Percentiles rank a stretch among this genome's conserved stretches.
phyloP scores from a whole-genome alignment of 1,140 invertebrate genomes.

The Brachionus koreanus region DNA sequence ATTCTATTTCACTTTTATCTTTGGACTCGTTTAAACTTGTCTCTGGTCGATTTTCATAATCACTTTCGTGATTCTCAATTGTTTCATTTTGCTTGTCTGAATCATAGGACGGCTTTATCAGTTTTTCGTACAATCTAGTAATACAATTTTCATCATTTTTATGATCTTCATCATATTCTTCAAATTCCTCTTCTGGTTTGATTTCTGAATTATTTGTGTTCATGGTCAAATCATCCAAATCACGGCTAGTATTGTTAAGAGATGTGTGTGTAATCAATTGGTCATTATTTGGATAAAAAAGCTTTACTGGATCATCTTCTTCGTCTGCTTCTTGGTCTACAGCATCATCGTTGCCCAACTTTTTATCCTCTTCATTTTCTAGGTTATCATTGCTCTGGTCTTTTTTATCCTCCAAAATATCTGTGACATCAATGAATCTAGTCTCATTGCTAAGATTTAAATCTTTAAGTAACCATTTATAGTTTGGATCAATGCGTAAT shows the following conservation, averaged over 20 bases:
- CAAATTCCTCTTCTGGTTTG: background rate
- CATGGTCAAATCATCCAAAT: slow-evolving; percentile 7
- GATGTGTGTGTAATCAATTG: background rate
- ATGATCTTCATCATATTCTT: slow-evolving; percentile 11
- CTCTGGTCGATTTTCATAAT: background rate
- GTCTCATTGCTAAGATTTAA: slow-evolving; percentile 14
- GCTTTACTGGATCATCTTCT: slow-evolving; percentile 14
- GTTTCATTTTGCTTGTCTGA: background rate
- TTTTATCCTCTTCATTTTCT: background rate
- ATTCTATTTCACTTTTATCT: background rate
- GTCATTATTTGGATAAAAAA: slow-evolving; percentile 18
- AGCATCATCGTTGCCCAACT: background rate
- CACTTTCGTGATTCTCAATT: background rate
- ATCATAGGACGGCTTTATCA: slow-evolving; percentile 7
- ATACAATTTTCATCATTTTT: slow-evolving; percentile 20
- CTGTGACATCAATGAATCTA: slow-evolving; percentile 34
- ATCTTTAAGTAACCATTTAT: slow-evolving; percentile 32
- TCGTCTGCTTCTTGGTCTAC: background rate
- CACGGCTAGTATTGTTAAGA: slow-evolving; percentile 8
- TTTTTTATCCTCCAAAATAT: slow-evolving; percentile 7
- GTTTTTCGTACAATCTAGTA: slow-evolving; percentile 24
- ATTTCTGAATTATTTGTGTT: background rate
- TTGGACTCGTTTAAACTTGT: background rate
- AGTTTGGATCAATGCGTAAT: slow-evolving; percentile 14
- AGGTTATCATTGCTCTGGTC: background rate